phyloP scores from a whole-genome alignment of 2,113 vertebrate genomes.

The Petaurus breviceps region DNA sequence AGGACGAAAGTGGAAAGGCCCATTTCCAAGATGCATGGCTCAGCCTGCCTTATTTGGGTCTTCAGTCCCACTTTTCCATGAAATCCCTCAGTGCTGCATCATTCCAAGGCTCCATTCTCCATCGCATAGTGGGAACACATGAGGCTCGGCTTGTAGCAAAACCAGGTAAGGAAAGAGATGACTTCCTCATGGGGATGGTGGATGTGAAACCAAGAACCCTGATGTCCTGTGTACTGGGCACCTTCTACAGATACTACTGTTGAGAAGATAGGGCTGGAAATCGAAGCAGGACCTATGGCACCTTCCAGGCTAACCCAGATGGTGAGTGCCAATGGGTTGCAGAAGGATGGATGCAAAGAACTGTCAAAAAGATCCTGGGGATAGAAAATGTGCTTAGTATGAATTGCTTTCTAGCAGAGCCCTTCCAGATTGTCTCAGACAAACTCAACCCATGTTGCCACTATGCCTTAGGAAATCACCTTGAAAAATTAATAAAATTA shows the following conservation, averaged over 20 bases:
- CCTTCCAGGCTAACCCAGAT: slow-evolving; percentile 83
- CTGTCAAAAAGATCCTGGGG: slow-evolving; percentile 83
- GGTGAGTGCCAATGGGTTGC: slow-evolving; percentile 45
- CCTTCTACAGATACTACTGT: slow-evolving; percentile 78
- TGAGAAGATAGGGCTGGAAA: slow-evolving; percentile 87
- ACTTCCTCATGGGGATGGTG: not conserved
- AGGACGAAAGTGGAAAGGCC: not conserved
- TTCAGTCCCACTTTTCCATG: not conserved
- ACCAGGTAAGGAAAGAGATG: not conserved
- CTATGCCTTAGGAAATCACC: not conserved
- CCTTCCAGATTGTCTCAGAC: not conserved
- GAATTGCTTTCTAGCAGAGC: too few species aligned
- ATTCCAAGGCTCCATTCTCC: not conserved
- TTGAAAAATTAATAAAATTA: not conserved
- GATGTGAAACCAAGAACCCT: not conserved
- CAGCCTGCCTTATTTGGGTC: not conserved
- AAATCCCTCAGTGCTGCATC: not conserved
- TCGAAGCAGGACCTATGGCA: slow-evolving; percentile 85
- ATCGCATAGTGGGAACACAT: not conserved
- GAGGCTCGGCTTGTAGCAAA: not conserved
- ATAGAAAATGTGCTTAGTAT: slow-evolving; percentile 64
- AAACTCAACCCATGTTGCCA: not conserved
- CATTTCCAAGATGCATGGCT: not conserved
- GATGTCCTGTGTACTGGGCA: not conserved
- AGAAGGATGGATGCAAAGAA: slow-evolving; percentile 80